Base-by-base conservation (phyloP, 2,888 invertebrate species). In the Ophion ellenae region DNA sequence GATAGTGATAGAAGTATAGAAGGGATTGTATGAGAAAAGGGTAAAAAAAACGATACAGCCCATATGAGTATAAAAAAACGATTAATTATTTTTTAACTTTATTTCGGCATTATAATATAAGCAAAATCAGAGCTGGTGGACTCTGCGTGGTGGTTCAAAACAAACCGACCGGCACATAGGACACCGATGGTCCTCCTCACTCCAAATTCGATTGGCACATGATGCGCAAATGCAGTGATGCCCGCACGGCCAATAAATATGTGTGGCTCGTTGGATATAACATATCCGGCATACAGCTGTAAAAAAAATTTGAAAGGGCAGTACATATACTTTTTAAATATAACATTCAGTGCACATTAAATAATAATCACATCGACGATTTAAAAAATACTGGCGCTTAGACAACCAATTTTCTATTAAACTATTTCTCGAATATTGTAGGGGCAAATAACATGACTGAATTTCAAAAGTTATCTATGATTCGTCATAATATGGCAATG, bases 341-440 rank as follows among this genome's bases (percentile, higher is more conserved):
- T 67, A 36, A 7, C 32, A 67, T 17, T 24, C 24, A 24, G 24
- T 67, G 36, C n/a, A 11, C 32, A 67, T 11, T 40, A 40, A 67
- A 40, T 40, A 67, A 36, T 67, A 36, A 67, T 36, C n/a, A 67
- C 36, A 32, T 67, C 17, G 67, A 40, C 67, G 67, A 36, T 67
- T 14, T n/a, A 67, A 67, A 67, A 67, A 67, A 67, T 40, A 67
- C 1, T 67, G 11, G 64, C 24, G 24, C 20, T 64, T 64, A 28
- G 14, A 32, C 64, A 64, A 64, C 11, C 64, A 4, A 67, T 40
- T 67, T 67, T 67, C 40, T 67, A 67, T 67, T 40, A 78, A 81
- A 69, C 75, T 84, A 59, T 86, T 84, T 47, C 86, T 86, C 57
- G 53, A 73, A 11, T 84, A 80, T 53, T 87, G 63, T 63, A 63